Conservation (phyloP, 2,797 vertebrate genomes). For the Paratrypauchen microcephalus region DNA sequence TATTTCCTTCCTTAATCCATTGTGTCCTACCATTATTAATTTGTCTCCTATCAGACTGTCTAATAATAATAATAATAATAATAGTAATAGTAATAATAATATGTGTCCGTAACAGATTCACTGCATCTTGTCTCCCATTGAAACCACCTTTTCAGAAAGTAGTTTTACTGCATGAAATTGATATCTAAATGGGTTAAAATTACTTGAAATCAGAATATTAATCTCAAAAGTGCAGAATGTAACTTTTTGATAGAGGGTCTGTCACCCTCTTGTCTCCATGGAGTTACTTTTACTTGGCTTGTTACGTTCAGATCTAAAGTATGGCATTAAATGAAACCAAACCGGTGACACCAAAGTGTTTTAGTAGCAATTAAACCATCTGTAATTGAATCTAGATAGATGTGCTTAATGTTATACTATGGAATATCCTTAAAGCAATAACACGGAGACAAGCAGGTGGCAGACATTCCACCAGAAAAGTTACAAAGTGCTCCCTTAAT, state of each 20-base stretch:
- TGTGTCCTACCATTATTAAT: not conserved
- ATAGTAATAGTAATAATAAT: not conserved
- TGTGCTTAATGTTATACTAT: not conserved
- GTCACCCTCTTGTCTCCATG: not conserved
- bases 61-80: not conserved
- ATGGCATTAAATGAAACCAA: not conserved
- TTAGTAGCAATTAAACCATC: not conserved
- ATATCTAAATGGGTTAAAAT: not conserved
- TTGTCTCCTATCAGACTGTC: conserved; percentile 6
- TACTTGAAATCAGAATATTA: not conserved
- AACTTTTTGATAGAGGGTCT: too few species aligned
- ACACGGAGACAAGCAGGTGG: too few species aligned
- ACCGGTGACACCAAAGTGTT: not conserved
- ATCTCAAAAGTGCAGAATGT: not conserved
- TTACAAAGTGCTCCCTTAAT: not conserved
- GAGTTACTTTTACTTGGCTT: not conserved
- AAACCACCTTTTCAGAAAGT: conserved; percentile 13
- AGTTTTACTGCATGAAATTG: not conserved
- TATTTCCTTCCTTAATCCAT: not conserved
- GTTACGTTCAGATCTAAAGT: not conserved
- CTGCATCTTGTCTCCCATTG: conserved; percentile 31
- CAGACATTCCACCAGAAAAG: not conserved
- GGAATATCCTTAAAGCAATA: too few species aligned
- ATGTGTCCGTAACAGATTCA: conserved; percentile 20
- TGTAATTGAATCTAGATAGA: not conserved